Evolutionary conservation across 1,140 invertebrate genomes (phyloP).

Genomic region (Halictus rubicundus): DNA sequence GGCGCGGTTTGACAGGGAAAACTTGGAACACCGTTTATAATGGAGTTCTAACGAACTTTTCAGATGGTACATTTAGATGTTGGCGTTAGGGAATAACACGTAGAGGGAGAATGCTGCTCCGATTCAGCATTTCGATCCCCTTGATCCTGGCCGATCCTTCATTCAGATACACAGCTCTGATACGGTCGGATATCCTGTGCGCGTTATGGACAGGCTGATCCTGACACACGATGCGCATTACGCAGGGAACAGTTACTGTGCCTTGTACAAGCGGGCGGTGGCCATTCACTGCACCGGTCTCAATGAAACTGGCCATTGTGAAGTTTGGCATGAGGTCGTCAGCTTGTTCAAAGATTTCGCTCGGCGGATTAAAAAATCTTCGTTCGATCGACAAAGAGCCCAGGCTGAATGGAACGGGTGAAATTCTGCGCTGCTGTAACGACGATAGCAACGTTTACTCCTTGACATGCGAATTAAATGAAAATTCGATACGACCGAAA

Average conservation of each 20-base stretch:
- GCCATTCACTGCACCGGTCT: slow-evolving; percentile 29
- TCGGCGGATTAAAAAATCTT: background rate
- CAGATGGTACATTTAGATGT: background rate
- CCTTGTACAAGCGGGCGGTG: slow-evolving; percentile 25
- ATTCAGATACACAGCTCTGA: slow-evolving; percentile 64
- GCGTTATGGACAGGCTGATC: slow-evolving; percentile 67
- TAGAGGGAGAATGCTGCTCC: slow-evolving; percentile 26
- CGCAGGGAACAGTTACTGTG: slow-evolving; percentile 32
- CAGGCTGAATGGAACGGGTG: background rate
- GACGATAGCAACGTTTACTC: too few species aligned
- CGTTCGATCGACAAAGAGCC: background rate
- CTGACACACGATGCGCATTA: slow-evolving; percentile 66
- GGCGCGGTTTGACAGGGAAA: too few species aligned
- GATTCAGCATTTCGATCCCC: slow-evolving; percentile 62
- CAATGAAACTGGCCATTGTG: slow-evolving; percentile 30
- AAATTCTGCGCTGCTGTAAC: too few species aligned
- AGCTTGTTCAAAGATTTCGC: background rate
- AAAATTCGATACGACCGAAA: too few species aligned
- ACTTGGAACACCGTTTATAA: too few species aligned
- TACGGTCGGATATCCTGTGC: slow-evolving; percentile 61
- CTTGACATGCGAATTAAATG: too few species aligned
- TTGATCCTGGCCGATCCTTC: slow-evolving; percentile 64
- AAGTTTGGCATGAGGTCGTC: background rate
- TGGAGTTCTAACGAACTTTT: background rate
- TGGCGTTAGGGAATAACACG: background rate